These are phyloP conservation scores for Gopherus evgoodei DNA, from an alignment of 2,113 vertebrate genomes.

Conservation along the genomic window DNA sequence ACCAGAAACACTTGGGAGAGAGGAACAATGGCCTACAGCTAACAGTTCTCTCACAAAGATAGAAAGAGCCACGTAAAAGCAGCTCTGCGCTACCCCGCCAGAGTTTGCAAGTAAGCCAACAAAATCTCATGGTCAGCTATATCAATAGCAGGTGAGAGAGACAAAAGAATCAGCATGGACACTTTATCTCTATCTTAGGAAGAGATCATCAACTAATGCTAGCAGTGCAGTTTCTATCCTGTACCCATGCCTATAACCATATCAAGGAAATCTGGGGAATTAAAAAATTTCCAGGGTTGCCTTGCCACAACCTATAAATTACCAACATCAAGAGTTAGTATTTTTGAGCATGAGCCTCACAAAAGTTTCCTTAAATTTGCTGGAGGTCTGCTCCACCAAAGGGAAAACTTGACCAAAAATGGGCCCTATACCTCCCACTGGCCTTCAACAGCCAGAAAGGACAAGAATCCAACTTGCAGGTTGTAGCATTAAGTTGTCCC, in stretches of 20 bases:
- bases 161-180: neutral
- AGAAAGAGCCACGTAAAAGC: neutral
- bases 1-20: neutral
- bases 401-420: neutral
- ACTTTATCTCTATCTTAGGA: neutral
- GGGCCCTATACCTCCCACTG: neutral
- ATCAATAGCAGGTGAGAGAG: neutral
- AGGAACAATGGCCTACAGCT: neutral
- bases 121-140: neutral
- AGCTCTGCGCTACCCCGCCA: neutral
- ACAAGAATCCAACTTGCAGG: neutral
- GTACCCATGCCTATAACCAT: too few species aligned
- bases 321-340: too few species aligned
- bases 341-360: too few species aligned
- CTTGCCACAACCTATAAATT: too few species aligned
- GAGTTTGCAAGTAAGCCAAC: neutral
- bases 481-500: neutral
- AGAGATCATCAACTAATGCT: neutral
- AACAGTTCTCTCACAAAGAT: neutral
- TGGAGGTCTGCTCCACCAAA: neutral
- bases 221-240: neutral
- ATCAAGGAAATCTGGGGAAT: too few species aligned
- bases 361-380: neutral
- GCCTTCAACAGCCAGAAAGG: neutral
- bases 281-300: too few species aligned